Evolutionary conservation across 2,888 invertebrate genomes (phyloP).

Genomic region (Lithophane leautieri): DNA sequence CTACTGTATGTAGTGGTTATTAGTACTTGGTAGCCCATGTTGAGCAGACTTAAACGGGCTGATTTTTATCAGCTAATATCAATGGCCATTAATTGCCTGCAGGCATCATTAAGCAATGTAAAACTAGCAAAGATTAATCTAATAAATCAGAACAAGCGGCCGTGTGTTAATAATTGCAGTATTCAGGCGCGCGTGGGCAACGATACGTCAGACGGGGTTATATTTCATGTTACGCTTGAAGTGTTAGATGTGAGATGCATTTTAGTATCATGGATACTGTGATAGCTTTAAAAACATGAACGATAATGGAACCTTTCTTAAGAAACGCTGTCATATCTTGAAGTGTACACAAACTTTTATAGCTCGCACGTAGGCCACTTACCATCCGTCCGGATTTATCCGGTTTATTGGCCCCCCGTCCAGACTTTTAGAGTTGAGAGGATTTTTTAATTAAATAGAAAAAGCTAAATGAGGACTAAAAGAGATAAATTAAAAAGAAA

Average conservation of each 20-base stretch:
- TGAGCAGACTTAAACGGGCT: not conserved
- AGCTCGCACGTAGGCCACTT: not conserved
- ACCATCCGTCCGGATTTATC: not conserved
- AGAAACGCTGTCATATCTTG: too few relatives aligned
- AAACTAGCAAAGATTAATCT: conserved; percentile 21
- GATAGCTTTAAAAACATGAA: not conserved
- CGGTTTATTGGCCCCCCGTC: too few relatives aligned
- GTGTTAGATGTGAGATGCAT: conserved; percentile 10
- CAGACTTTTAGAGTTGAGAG: too few relatives aligned
- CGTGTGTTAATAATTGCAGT: conserved; percentile 36
- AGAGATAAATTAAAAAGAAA: too few relatives aligned
- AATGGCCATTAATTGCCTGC: conserved; percentile 22
- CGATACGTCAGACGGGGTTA: conserved; percentile 18
- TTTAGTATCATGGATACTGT: conserved; percentile 23
- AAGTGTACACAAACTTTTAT: not conserved
- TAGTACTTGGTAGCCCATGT: not conserved
- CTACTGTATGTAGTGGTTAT: not conserved
- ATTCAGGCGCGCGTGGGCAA: conserved; percentile 38
- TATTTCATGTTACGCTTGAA: conserved; percentile 46
- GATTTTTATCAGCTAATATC: conserved; percentile 19
- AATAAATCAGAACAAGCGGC: conserved; percentile 47
- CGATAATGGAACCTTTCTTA: not conserved
- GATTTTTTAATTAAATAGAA: too few relatives aligned
- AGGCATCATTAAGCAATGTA: conserved; percentile 32
- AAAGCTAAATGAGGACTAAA: not conserved